Percentiles rank a stretch among this genome's conserved stretches.
Conservation (phyloP, 2,113 vertebrate genomes). For the Crotalus horridus region DNA sequence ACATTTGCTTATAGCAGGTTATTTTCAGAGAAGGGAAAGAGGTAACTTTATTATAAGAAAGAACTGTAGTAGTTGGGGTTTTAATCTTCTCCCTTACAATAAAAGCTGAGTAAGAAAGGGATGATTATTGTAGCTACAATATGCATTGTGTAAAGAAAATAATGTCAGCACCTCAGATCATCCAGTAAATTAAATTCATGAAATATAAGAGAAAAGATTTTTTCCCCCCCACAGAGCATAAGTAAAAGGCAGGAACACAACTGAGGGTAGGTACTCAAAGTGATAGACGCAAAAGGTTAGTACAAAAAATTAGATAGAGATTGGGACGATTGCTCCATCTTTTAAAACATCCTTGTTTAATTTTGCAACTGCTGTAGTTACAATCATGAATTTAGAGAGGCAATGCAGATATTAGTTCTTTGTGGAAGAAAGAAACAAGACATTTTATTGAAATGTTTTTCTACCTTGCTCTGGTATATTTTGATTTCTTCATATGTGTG, state of each 20-base stretch:
- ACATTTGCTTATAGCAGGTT: not conserved
- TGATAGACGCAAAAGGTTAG: not conserved
- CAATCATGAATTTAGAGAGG: not conserved
- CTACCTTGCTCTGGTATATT: slow-evolving; percentile 98
- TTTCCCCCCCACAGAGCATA: not conserved
- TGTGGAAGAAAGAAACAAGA: not conserved
- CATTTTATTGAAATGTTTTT: not conserved
- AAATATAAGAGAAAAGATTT: not conserved
- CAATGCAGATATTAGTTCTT: not conserved
- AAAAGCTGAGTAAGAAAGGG: not conserved
- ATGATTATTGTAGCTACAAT: not conserved
- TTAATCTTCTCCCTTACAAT: not conserved
- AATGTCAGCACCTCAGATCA: not conserved
- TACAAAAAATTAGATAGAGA: not conserved
- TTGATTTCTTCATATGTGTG: slow-evolving; percentile 98
- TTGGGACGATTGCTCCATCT: not conserved
- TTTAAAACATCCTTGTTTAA: not conserved
- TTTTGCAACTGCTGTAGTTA: not conserved
- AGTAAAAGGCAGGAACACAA: not conserved
- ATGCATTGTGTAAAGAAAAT: not conserved
- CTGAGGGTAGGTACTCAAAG: not conserved
- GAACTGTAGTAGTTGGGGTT: not conserved
- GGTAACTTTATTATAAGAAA: not conserved
- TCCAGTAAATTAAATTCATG: not conserved
- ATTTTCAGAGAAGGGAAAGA: not conserved